These are phyloP conservation scores for Hippocampus abdominalis DNA, from an alignment of 2,113 vertebrate genomes.

Conservation along the genomic window DNA sequence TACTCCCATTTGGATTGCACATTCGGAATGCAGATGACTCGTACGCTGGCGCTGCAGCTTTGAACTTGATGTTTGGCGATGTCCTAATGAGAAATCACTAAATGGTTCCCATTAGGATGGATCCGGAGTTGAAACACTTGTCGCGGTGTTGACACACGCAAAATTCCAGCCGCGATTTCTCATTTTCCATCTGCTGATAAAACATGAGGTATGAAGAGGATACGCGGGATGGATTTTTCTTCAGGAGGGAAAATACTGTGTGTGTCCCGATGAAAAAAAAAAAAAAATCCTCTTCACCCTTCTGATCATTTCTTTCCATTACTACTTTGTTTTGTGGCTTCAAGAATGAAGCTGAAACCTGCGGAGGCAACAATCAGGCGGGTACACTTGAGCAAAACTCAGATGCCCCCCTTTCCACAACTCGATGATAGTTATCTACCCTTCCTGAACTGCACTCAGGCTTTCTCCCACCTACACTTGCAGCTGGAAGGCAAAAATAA, in stretches of 20 bases:
- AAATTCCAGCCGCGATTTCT: conserved; percentile 33
- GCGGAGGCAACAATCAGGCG: conserved; percentile 3
- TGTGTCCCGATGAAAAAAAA: conserved; percentile 15
- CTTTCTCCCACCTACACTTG: conserved; percentile 26
- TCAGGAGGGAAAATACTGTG: conserved; percentile 4
- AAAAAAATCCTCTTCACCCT: not conserved
- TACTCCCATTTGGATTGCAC: conserved; percentile 50
- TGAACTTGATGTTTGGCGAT: conserved; percentile 48
- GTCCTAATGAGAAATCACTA: conserved; percentile 58
- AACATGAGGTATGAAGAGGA: conserved; percentile 34
- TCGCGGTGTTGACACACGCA: conserved; percentile 37
- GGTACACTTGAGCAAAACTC: conserved; percentile 6
- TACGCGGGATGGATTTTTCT: conserved; percentile 13
- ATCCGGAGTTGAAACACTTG: conserved; percentile 31
- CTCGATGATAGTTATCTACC: conserved; percentile 37
- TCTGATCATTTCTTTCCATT: conserved; percentile 38
- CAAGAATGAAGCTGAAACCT: conserved; percentile 7
- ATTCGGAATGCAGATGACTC: conserved; percentile 62
- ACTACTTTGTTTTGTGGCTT: conserved; percentile 30
- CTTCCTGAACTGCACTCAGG: conserved; percentile 36
- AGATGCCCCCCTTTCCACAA: conserved; percentile 20
- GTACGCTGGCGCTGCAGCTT: conserved; percentile 39
- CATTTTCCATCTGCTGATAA: conserved; percentile 33
- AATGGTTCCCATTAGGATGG: conserved; percentile 39
- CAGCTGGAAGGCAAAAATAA: conserved; percentile 11